Conservation (phyloP, 2,797 vertebrate species). For the Graptemys geographica region DNA sequence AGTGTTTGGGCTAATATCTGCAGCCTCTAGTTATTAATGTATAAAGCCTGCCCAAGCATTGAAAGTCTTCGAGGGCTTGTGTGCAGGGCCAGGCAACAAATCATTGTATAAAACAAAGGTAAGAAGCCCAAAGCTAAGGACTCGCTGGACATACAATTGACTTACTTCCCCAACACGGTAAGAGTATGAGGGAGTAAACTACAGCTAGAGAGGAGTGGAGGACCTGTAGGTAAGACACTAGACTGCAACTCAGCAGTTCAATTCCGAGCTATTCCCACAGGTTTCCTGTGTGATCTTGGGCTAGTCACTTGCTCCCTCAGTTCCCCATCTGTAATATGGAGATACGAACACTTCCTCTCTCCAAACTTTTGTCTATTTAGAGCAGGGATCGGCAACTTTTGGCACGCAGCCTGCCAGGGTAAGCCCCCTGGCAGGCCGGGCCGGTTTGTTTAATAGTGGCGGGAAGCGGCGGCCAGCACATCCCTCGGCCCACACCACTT, state of each 20-base stretch:
- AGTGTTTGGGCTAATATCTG: background rate
- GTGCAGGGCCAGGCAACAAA: background rate
- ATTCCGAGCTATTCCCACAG: background rate
- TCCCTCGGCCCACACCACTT: no score
- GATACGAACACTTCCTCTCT: background rate
- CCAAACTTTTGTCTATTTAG: background rate
- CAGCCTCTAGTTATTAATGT: background rate
- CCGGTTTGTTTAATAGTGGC: no score
- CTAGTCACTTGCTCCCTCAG: background rate
- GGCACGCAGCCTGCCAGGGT: no score
- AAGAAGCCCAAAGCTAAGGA: background rate
- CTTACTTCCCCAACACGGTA: background rate
- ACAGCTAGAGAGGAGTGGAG: background rate
- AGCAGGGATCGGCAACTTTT: no score
- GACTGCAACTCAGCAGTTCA: background rate
- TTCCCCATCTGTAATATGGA: background rate
- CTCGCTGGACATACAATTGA: fast-evolving
- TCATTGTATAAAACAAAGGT: background rate
- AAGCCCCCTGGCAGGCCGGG: no score
- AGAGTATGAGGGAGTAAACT: no score
- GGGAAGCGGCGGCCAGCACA: no score
- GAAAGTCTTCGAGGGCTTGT: conserved; percentile 18
- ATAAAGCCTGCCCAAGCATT: conserved; percentile 24
- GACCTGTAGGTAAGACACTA: background rate
- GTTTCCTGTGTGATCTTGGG: background rate